Base-by-base conservation (phyloP, 2,113 vertebrate genomes). In the Tenrec ecaudatus region DNA sequence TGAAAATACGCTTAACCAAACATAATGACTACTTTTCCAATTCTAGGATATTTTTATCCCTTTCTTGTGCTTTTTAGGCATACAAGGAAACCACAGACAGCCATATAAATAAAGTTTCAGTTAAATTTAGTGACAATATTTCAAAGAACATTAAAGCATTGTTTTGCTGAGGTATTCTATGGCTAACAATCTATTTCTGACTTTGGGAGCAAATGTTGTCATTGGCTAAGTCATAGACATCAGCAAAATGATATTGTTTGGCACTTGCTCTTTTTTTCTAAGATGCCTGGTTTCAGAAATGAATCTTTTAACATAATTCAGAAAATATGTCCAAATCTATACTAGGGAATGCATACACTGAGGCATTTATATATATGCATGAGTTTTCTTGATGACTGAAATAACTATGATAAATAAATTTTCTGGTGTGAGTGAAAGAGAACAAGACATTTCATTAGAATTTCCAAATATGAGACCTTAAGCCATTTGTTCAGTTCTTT, bases 91-190 rank as follows among this genome's bases (percentile, higher is more conserved):
- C 96, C 96, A 96, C 95, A 97, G 94, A 90, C 96, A 92, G 88
- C 83, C 88, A 80, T 96, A 96, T 92, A 97, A 97, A 97, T 96
- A 96, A 96, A 96, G 58, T 95, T 95, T 71, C 69, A 94, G 96
- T 92, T 96, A 96, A 96, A 95, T 97, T 97, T 97, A 96, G 96
- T 82, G 86, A 95, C 95, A 71, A 20, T 88, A 84, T 95, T 96
- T 96, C 92, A 97, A 96, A 96, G 94, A 95, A 95, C 94, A 94
- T 90, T 92, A 93, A 96, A 95, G 96, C 96, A 97, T 96, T 96
- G 95, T 95, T 96, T 95, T 96, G 58, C 62, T 93, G 85, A 95
- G 73, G 36, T n/a, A 95, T 93, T 96, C 88, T 96, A 94, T 97
- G 95, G 90, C 78, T 94, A 89, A 73, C 88, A 93, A 36, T 94